Evolutionary conservation across 1,140 invertebrate species (phyloP).

Genomic region (Melanaphis sacchari): DNA sequence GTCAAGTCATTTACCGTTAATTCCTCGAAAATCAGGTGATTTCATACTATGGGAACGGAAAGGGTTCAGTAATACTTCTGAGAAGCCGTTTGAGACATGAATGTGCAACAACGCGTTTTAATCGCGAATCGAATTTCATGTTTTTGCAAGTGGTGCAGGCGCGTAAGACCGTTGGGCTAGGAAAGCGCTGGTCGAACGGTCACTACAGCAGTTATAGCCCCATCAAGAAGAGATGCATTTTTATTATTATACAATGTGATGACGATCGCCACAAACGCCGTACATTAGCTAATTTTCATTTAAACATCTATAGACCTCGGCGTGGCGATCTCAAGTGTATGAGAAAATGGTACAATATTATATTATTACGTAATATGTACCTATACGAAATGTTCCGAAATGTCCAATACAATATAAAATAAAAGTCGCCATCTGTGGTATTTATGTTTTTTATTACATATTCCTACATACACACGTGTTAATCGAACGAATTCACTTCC

Average conservation of each 20-base stretch:
- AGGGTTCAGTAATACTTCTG: background rate
- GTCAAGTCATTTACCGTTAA: background rate
- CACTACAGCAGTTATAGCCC: too few species aligned
- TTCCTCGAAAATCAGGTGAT: background rate
- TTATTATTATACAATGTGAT: background rate
- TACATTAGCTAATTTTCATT: background rate
- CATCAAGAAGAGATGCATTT: background rate
- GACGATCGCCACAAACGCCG: background rate
- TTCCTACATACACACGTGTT: background rate
- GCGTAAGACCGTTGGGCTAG: background rate
- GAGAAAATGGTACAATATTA: background rate
- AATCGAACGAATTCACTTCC: background rate
- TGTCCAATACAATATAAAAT: background rate
- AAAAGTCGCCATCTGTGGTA: background rate
- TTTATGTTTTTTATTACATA: background rate
- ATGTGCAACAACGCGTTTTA: background rate
- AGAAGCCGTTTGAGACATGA: background rate
- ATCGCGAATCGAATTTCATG: background rate
- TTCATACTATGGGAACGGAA: background rate
- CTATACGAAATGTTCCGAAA: background rate
- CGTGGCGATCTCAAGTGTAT: background rate
- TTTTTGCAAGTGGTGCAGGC: too few species aligned
- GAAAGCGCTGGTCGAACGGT: background rate
- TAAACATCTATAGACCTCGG: background rate
- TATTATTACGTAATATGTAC: background rate